A percentile compares a stretch with the other conserved stretches of the same genome.
Conservation (phyloP, 2,113 vertebrate species). For the Triplophysa rosa region DNA sequence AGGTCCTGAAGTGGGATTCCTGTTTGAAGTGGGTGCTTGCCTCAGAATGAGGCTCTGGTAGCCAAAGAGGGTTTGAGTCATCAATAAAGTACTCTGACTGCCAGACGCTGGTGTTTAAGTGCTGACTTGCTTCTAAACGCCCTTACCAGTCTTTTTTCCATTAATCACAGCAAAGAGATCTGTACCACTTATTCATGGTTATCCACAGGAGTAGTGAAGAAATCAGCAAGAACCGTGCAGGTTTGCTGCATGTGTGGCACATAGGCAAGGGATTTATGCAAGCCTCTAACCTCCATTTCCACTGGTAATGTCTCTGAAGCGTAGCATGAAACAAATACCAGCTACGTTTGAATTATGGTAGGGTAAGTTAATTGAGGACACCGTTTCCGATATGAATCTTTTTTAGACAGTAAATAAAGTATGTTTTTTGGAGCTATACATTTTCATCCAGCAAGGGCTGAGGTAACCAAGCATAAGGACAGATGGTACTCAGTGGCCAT, state of each 20-base stretch:
- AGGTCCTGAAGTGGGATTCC: slow-evolving; percentile 22
- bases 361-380: neutral
- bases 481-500: slow-evolving; percentile 44
- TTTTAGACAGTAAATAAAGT: neutral
- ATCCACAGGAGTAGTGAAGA: slow-evolving; percentile 53
- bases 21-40: slow-evolving; percentile 27
- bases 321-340: neutral
- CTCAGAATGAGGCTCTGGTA: slow-evolving; percentile 28
- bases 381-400: neutral
- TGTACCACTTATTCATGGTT: slow-evolving; percentile 62
- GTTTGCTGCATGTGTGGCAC: neutral
- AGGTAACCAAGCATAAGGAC: slow-evolving; percentile 23
- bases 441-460: neutral
- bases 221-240: slow-evolving; percentile 53
- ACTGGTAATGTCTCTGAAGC: neutral
- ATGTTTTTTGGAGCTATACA: neutral
- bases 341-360: no score
- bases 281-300: neutral
- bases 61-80: slow-evolving; percentile 60
- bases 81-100: slow-evolving; percentile 59
- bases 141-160: slow-evolving; percentile 48
- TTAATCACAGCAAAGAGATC: slow-evolving; percentile 56
- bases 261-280: neutral
- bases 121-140: slow-evolving; percentile 62
- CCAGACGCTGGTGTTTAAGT: slow-evolving; percentile 53